Percentiles rank a stretch among this genome's conserved stretches.
phyloP scores from a whole-genome alignment of 2,797 vertebrate species.

The Tarsius wallacei region DNA sequence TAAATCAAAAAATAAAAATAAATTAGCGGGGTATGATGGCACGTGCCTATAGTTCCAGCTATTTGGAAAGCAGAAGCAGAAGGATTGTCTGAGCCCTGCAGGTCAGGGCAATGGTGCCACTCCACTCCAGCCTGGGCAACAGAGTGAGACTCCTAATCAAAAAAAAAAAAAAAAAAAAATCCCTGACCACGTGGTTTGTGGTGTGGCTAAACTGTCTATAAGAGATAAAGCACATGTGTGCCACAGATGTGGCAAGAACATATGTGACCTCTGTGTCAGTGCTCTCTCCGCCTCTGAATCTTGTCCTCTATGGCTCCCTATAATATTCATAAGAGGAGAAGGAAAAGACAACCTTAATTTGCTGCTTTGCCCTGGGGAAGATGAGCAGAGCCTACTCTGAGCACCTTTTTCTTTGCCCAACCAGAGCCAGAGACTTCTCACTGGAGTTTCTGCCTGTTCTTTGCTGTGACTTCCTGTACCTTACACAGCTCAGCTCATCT shows the following conservation, averaged over 20 bases:
- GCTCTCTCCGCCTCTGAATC: background rate
- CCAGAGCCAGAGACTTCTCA: background rate
- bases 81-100: no score
- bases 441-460: background rate
- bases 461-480: background rate
- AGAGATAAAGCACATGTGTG: background rate
- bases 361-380: background rate
- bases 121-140: no score
- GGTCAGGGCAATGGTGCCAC: no score
- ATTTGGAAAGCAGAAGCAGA: no score
- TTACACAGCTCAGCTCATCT: background rate
- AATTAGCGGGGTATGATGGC: no score
- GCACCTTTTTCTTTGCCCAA: background rate
- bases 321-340: background rate
- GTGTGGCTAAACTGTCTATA: background rate
- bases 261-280: background rate
- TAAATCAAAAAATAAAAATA: no score
- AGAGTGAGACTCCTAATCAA: no score
- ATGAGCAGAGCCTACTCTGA: background rate
- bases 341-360: background rate
- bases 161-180: no score
- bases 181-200: background rate
- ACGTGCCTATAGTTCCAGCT: no score
- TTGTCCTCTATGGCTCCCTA: background rate
- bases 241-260: background rate